These are phyloP conservation scores for Hystrix brachyura DNA, from an alignment of 2,113 vertebrate genomes.

Conservation along the genomic window DNA sequence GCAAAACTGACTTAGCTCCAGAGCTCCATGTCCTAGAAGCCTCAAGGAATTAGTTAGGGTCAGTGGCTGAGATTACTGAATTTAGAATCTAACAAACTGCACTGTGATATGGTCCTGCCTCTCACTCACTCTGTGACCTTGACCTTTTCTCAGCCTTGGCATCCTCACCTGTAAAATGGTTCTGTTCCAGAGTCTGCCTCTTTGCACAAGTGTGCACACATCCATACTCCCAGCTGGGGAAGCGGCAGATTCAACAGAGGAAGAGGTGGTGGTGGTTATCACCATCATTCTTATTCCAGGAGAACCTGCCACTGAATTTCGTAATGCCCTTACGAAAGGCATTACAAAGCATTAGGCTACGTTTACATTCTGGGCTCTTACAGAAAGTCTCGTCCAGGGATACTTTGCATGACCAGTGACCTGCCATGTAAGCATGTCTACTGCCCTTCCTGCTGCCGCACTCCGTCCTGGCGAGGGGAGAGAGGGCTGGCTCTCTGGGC, in stretches of 20 bases:
- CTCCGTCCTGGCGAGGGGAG: not conserved
- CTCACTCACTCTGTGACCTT: not conserved
- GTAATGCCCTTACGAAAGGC: not conserved
- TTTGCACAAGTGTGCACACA: accelerated
- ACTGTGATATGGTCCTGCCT: not conserved
- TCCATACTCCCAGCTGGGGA: not conserved
- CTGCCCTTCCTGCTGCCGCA: not conserved
- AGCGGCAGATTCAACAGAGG: not conserved
- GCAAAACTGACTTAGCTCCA: not conserved
- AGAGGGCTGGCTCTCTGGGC: no score
- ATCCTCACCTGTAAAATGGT: not conserved
- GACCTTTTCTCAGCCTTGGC: not conserved
- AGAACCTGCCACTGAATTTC: not conserved
- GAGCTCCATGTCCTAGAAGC: not conserved
- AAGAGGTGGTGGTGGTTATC: no score
- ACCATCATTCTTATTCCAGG: not conserved
- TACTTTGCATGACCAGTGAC: not conserved
- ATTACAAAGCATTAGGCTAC: not conserved
- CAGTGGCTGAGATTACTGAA: not conserved
- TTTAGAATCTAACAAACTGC: not conserved
- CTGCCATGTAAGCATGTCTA: not conserved
- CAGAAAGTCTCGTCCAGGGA: no score
- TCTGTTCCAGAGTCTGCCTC: not conserved
- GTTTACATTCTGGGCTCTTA: not conserved
- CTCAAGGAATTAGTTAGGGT: not conserved